Base-by-base conservation (phyloP, 2,888 invertebrate genomes). In the Cephus rjabovi region DNA sequence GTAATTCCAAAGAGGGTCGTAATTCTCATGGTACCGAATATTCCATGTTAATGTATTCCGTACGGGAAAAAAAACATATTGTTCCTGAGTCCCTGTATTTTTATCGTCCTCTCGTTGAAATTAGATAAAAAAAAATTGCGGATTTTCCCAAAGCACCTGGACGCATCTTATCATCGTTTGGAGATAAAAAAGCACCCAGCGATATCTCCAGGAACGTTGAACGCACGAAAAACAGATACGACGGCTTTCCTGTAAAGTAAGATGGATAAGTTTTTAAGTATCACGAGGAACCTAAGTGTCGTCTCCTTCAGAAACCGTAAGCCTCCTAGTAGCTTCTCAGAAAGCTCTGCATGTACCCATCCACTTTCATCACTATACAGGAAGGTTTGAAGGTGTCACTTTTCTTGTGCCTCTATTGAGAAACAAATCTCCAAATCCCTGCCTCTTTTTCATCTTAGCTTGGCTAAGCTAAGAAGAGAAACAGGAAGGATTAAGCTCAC, bases 321-420 rank as follows among this genome's bases (percentile, higher is more conserved):
- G 30, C 15, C 71, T 30, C 23, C 30, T 12, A 71, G 31, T 71
- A 12, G 30, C 30, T 34, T 34, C 4, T 6, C 71, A 23, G 30
- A 11, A 23, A 0, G 4, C n/a, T 70, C 34, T 78, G 3, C 30
- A 31, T 71, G 74, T 81, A 71, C 23, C 78, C 33, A 79, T 73
- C 12, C 75, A 35, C 30, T 40, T 34, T 9, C 74, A 15, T 30
- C 74, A 11, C 34, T 68, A 23, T 56, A 23, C 2, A 23, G 56
- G 2, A 56, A 23, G 23, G 15, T 56, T 56, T 56, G 15, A 56
- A 23, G 6, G 2, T 23, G 23, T 56, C 56, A 56, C 15, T 9
- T 56, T 23, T 56, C 1, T 23, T 56, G 23, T 56, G 6, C 1
- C 2, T 56, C 23, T 9, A 56, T 56, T 9, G 56, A 23, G 40